Evolutionary conservation across 1,140 invertebrate species (phyloP).

Genomic region (Polypedilum pembai): DNA sequence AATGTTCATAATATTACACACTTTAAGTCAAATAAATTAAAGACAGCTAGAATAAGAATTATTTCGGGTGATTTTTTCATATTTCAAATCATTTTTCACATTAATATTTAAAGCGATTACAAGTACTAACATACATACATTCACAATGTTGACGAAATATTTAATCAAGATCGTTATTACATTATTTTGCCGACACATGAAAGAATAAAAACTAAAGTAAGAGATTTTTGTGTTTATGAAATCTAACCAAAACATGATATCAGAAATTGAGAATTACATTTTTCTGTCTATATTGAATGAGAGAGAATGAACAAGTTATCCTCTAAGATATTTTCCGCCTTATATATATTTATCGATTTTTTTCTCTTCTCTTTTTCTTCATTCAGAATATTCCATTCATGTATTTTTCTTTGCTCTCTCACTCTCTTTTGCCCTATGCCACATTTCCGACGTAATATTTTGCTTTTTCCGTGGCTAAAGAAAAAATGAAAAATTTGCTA

Average conservation of each 20-base stretch:
- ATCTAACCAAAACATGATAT: background rate
- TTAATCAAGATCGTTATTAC: too few relatives aligned
- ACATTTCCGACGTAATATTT: background rate
- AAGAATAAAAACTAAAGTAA: background rate
- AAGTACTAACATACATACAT: too few relatives aligned
- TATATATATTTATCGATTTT: conserved; percentile 14
- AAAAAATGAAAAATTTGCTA: background rate
- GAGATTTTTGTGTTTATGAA: too few relatives aligned
- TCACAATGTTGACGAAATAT: too few relatives aligned
- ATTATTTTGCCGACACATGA: background rate
- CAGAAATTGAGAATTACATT: background rate
- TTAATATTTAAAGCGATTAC: too few relatives aligned
- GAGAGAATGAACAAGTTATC: background rate
- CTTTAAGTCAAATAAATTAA: too few relatives aligned
- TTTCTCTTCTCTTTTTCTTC: background rate
- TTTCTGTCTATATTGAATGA: background rate
- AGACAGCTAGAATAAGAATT: too few relatives aligned
- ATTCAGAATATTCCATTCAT: conserved; percentile 5
- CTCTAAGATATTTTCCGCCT: background rate
- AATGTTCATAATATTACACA: too few relatives aligned
- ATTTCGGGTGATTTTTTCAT: too few relatives aligned
- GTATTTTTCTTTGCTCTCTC: background rate
- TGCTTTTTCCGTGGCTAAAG: background rate
- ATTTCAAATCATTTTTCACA: too few relatives aligned
- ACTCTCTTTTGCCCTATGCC: background rate